These are phyloP conservation scores for Myodes glareolus DNA, from an alignment of 2,113 vertebrate species.

Conservation along the genomic window DNA sequence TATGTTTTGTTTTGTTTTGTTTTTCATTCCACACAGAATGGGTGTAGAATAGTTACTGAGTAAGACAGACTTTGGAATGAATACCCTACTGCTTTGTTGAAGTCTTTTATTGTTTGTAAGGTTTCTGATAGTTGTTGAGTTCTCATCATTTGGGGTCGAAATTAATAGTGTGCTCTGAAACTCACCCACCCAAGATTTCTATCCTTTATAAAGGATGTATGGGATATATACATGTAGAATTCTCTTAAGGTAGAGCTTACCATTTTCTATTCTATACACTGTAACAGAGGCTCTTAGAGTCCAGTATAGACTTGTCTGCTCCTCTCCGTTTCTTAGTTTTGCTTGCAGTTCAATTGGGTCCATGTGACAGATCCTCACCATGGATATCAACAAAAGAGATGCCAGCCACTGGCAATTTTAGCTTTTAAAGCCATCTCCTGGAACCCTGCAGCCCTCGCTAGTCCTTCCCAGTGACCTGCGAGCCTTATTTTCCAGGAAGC, in stretches of 20 bases:
- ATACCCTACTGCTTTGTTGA: not conserved
- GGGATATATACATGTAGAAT: not conserved
- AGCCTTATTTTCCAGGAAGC: not conserved
- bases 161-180: not conserved
- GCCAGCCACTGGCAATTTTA: not conserved
- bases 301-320: not conserved
- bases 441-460: not conserved
- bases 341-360: not conserved
- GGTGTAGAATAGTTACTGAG: not conserved
- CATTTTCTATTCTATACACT: not conserved
- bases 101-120: not conserved
- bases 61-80: not conserved
- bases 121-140: slow-evolving; percentile 24
- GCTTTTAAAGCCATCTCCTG: not conserved
- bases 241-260: not conserved
- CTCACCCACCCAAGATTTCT: not conserved
- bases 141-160: not conserved
- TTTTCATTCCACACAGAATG: not conserved
- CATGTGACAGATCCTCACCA: not conserved
- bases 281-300: not conserved
- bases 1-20: not conserved
- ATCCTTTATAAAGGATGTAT: not conserved
- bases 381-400: not conserved
- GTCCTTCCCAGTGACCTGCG: not conserved
- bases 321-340: not conserved